Conservation (phyloP, 1,140 invertebrate species). For the Daktulosphaira vitifoliae region DNA sequence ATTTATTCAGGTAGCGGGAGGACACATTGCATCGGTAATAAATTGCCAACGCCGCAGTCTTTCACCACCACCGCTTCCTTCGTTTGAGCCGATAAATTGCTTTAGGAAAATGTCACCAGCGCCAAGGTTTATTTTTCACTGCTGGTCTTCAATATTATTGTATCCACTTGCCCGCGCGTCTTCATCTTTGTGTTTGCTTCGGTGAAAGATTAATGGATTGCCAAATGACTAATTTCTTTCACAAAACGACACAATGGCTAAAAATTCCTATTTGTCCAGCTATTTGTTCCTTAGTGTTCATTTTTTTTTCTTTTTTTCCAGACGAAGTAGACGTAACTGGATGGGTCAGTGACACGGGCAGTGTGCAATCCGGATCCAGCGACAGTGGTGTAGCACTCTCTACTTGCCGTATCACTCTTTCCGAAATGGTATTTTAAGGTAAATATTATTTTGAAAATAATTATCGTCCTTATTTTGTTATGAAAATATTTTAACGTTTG, state of each 20-base stretch:
- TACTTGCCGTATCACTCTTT: conserved; percentile 58
- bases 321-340: conserved; percentile 83
- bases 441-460: conserved; percentile 16
- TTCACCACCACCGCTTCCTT: too few relatives aligned
- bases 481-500: too few relatives aligned
- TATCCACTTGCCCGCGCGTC: neutral
- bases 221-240: too few relatives aligned
- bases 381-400: conserved; percentile 69
- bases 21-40: conserved; percentile 9
- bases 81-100: too few relatives aligned
- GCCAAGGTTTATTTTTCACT: neutral
- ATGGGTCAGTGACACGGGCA: conserved; percentile 72
- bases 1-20: neutral
- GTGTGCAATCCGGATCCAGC: conserved; percentile 63
- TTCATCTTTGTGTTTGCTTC: too few relatives aligned
- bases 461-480: too few relatives aligned
- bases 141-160: neutral
- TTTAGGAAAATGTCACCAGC: too few relatives aligned
- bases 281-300: too few relatives aligned
- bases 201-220: too few relatives aligned
- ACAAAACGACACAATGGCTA: too few relatives aligned
- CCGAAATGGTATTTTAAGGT: conserved; percentile 44
- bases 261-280: too few relatives aligned
- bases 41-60: neutral
- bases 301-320: conserved; percentile 46